Evolutionary conservation across 1,140 invertebrate genomes (phyloP), one percentile per base, ranked within the genome.

Genomic region (Acromyrmex echinatior): DNA sequence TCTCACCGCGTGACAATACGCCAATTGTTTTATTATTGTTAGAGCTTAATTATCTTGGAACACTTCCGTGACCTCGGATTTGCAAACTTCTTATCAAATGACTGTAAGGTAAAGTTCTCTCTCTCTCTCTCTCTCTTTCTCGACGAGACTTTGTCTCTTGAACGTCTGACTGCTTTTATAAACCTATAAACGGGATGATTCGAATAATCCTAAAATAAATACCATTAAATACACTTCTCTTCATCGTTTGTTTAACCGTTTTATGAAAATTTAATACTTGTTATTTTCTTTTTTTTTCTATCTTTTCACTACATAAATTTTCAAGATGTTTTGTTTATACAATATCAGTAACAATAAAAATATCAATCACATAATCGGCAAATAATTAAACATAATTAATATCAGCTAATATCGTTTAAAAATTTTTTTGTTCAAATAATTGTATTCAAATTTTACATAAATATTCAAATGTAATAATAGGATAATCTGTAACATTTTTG

Each of bases 101-200:
- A 86, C 28, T 28, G 45, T 35, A 76, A 89, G 84, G 84, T 89
- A 86, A 73, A 82, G 35, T 58, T 45, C 9, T 45, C 9, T 45
- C 0, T 39, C 7, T 39, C 1, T 45, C 7, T 45, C 39, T 45
- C 39, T 45, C 39, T 45, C 39, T 45, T 3, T 45, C 10, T 14
- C 3, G 65, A n/a, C 49, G 31, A 39, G 18, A 14, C 21, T 45
- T 25, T 0, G 5, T 1, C 21, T 21, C 21, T 21, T 21, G 6
- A 5, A 4, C 18, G 14, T 63, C 6, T 31, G 16, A 6, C 3
- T 62, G 21, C 0, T 62, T 62, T 62, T 25, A 3, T 25, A 14
- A 2, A 2, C 14, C 10, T 18, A 63, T 14, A 49, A 71, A 71
- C 14, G 45, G 7, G 31, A 31, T n/a, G 3, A 35, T 66, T 9